These are phyloP conservation scores for Aspidapion aeneum DNA, from an alignment of 2,888 invertebrate species.

Conservation along the genomic window DNA sequence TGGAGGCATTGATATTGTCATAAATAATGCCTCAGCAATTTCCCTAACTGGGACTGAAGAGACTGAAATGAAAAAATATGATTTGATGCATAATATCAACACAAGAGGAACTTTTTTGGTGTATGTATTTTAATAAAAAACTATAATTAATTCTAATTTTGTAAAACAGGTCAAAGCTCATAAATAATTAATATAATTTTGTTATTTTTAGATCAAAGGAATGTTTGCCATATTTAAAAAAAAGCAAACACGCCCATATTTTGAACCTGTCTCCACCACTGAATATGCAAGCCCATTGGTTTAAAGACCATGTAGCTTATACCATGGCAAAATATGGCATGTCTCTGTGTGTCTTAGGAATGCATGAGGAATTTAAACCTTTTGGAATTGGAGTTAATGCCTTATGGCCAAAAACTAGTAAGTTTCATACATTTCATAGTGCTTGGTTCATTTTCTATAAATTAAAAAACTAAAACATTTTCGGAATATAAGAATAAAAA, in stretches of 20 bases:
- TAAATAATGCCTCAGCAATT: constrained; percentile 98
- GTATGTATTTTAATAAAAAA: no score
- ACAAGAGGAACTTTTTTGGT: constrained; percentile 93
- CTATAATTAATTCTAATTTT: no score
- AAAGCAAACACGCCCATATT: constrained; percentile 88
- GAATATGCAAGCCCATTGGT: constrained; percentile 87
- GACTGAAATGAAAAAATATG: constrained; percentile 94
- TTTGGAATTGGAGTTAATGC: constrained; percentile 90
- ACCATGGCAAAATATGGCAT: constrained; percentile 99
- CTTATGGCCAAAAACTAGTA: constrained; percentile 92
- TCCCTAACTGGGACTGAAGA: constrained; percentile 73
- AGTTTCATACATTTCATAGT: constrained; percentile 8
- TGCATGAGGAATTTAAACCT: constrained; percentile 88
- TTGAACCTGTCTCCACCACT: constrained; percentile 94
- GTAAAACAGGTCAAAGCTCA: no score
- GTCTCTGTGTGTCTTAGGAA: constrained; percentile 97
- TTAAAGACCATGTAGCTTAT: constrained; percentile 89
- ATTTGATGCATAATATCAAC: constrained; percentile 94
- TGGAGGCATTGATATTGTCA: constrained; percentile 91
- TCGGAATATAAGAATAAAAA: no score
- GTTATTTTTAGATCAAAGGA: constrained; percentile 73
- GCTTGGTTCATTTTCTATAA: no score
- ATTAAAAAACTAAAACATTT: no score
- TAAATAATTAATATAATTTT: no score
- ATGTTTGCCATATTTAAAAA: constrained; percentile 83